Conservation (phyloP, 2,888 invertebrate genomes). For the Plagodis dolabraria region DNA sequence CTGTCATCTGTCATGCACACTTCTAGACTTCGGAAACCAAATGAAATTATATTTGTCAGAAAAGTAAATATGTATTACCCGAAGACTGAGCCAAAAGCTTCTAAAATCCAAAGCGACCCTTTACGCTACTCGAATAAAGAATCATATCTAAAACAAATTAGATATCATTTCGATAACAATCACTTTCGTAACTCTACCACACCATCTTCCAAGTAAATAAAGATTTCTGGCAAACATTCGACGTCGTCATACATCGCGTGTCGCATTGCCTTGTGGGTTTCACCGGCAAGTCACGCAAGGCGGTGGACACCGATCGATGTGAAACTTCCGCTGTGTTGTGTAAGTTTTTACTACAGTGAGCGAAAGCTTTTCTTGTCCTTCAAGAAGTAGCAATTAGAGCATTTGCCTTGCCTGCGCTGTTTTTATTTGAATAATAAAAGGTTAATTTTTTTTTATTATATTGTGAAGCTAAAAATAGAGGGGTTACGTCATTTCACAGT, state of each 20-base stretch:
- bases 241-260: slow-evolving; percentile 35
- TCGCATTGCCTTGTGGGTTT: not conserved
- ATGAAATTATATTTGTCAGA: no score
- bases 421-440: no score
- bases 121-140: no score
- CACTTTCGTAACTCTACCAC: slow-evolving; percentile 2
- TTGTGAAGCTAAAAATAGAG: no score
- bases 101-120: no score
- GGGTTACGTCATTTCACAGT: no score
- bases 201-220: slow-evolving; percentile 9
- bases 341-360: slow-evolving; percentile 19
- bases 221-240: not conserved
- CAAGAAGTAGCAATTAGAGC: not conserved
- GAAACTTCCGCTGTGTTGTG: slow-evolving; percentile 10
- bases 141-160: not conserved
- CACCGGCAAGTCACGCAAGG: slow-evolving; percentile 22
- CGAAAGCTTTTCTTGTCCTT: slow-evolving; percentile 14
- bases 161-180: not conserved
- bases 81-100: no score
- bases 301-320: slow-evolving; percentile 28
- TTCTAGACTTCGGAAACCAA: no score
- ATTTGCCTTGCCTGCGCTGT: no score
- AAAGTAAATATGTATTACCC: no score
- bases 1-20: no score
- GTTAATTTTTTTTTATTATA: no score